Conservation (phyloP, 2,888 invertebrate genomes). For the Uloborus plumipes region DNA sequence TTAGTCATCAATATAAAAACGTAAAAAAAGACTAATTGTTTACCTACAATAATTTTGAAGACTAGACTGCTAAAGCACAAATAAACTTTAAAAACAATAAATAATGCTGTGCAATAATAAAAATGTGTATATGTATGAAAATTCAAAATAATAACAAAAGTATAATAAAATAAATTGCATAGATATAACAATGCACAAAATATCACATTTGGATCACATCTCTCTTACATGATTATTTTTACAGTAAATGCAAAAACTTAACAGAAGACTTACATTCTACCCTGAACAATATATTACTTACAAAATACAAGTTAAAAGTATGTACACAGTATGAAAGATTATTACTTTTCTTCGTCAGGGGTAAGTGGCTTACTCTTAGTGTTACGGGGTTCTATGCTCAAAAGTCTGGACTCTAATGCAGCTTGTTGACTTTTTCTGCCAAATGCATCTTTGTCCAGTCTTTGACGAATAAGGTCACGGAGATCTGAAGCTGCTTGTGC, state of each 20-base stretch:
- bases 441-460: constrained; percentile 60
- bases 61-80: too few species aligned
- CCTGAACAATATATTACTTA: constrained; percentile 28
- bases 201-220: not conserved
- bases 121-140: too few species aligned
- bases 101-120: too few species aligned
- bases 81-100: too few species aligned
- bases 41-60: too few species aligned
- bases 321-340: constrained; percentile 14
- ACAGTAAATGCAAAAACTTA: too few species aligned
- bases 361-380: constrained; percentile 25
- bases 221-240: too few species aligned
- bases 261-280: not conserved
- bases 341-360: not conserved
- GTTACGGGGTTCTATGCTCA: constrained; percentile 55
- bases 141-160: too few species aligned
- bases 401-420: constrained; percentile 56
- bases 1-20: too few species aligned
- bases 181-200: constrained; percentile 12
- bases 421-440: constrained; percentile 46
- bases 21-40: too few species aligned
- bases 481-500: constrained; percentile 61
- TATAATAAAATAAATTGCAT: not conserved
- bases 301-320: constrained; percentile 48
- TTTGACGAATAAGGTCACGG: constrained; percentile 59